These are phyloP conservation scores for Empidonax traillii DNA, from an alignment of 2,113 vertebrate species.

Conservation along the genomic window DNA sequence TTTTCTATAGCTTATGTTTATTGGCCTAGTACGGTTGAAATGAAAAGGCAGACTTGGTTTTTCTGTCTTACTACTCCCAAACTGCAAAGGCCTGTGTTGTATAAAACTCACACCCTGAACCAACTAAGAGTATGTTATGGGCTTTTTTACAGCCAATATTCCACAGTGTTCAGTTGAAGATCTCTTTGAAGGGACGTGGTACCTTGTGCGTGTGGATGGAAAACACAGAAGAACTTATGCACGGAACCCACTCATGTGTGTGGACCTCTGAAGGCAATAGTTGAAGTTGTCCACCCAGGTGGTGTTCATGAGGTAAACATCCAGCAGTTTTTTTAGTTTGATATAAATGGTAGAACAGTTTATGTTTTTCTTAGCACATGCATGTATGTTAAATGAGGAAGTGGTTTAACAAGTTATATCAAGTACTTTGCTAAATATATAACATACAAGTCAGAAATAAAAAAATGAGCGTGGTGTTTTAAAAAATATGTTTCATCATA, in stretches of 20 bases:
- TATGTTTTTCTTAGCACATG: neutral
- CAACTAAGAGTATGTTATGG: neutral
- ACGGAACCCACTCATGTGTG: constrained; percentile 72
- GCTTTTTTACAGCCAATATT: constrained; percentile 78
- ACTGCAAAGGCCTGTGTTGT: neutral
- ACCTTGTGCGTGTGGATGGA: constrained; percentile 89
- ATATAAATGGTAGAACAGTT: neutral
- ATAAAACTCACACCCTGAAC: neutral
- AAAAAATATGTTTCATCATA: neutral
- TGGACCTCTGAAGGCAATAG: constrained; percentile 76
- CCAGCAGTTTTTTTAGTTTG: neutral
- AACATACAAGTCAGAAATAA: neutral
- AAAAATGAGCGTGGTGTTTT: neutral
- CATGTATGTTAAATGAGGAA: neutral
- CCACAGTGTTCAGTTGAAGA: constrained; percentile 85
- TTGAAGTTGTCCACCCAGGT: constrained; percentile 71
- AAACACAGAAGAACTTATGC: constrained; percentile 90
- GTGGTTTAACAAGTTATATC: neutral
- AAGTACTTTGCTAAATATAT: neutral
- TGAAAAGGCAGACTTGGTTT: neutral
- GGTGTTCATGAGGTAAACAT: constrained; percentile 77
- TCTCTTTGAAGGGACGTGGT: constrained; percentile 92
- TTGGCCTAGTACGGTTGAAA: neutral
- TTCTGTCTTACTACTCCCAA: fast-evolving
- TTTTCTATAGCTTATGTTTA: neutral